Evolutionary conservation across 2,113 vertebrate genomes (phyloP).

Genomic region (Nothobranchius furzeri): DNA sequence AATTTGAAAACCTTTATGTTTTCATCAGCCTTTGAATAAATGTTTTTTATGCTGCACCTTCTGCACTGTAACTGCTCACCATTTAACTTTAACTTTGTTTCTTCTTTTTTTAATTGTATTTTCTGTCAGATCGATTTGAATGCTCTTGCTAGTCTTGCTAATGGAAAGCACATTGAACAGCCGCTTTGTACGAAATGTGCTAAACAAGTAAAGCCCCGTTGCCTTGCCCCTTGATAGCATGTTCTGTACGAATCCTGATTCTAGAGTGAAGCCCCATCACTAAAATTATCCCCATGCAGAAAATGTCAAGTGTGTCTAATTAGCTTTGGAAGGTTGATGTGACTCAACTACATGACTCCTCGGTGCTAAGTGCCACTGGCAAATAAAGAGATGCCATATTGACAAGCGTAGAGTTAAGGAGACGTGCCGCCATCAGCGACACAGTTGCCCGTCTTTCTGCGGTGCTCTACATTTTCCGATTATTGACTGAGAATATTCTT

Average conservation of each 20-base stretch:
- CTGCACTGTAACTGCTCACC: too few relatives aligned
- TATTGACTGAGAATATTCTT: constrained; percentile 69
- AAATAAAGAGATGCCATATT: constrained; percentile 66
- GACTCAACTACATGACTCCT: constrained; percentile 46
- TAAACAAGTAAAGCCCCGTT: too few relatives aligned
- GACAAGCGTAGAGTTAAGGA: constrained; percentile 59
- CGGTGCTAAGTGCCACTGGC: constrained; percentile 63
- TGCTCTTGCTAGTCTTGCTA: too few relatives aligned
- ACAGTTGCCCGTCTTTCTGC: constrained; percentile 25
- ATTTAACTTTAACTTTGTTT: too few relatives aligned
- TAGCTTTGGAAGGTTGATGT: constrained; percentile 49
- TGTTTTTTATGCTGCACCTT: too few relatives aligned
- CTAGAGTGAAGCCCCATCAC: constrained; percentile 21
- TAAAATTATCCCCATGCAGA: constrained; percentile 42
- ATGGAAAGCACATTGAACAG: too few relatives aligned
- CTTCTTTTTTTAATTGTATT: too few relatives aligned
- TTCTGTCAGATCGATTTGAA: too few relatives aligned
- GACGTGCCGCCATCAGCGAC: constrained; percentile 55
- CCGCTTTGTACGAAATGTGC: too few relatives aligned
- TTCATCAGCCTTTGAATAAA: too few relatives aligned
- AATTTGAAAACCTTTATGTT: too few relatives aligned
- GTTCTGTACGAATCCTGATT: not conserved
- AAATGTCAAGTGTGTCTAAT: constrained; percentile 72
- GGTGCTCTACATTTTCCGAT: constrained; percentile 44
- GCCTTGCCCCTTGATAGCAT: not conserved